Conservation (phyloP, 2,888 invertebrate genomes). For the Agonopterix arenella region DNA sequence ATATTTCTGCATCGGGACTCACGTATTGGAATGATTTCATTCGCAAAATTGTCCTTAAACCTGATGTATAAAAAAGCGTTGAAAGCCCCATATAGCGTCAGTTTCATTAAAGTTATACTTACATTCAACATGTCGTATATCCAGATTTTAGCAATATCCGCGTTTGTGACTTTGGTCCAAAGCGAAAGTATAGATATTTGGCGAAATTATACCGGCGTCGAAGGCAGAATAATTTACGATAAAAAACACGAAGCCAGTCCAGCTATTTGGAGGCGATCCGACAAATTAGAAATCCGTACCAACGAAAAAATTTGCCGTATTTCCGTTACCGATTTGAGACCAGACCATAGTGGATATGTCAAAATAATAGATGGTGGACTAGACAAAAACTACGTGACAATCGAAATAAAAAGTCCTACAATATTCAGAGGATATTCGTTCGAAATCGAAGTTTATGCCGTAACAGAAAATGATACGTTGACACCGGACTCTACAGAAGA, state of each 20-base stretch:
- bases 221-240: slow-evolving; percentile 44
- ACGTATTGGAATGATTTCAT: too few species aligned
- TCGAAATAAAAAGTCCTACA: slow-evolving; percentile 59
- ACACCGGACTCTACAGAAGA: too few species aligned
- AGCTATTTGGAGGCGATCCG: slow-evolving; percentile 46
- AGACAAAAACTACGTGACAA: slow-evolving; percentile 49
- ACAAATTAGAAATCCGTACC: slow-evolving; percentile 41
- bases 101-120: too few species aligned
- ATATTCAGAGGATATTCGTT: slow-evolving; percentile 56
- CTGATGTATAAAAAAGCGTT: too few species aligned
- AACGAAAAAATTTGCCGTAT: slow-evolving; percentile 47
- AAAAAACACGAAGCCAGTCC: slow-evolving; percentile 49
- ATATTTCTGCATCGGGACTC: too few species aligned
- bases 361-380: slow-evolving; percentile 51
- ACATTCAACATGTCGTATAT: slow-evolving; percentile 7
- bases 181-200: slow-evolving; percentile 45
- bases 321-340: slow-evolving; percentile 45
- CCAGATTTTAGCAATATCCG: slow-evolving; percentile 20
- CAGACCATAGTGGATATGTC: slow-evolving; percentile 56
- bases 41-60: too few species aligned
- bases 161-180: slow-evolving; percentile 28
- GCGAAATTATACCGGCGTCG: slow-evolving; percentile 12
- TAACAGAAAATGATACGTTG: slow-evolving; percentile 12
- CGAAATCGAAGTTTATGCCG: slow-evolving; percentile 44
- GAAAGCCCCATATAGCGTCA: too few species aligned